These are phyloP conservation scores for Iguana delicatissima DNA, from an alignment of 2,797 vertebrate species.

Conservation along the genomic window DNA sequence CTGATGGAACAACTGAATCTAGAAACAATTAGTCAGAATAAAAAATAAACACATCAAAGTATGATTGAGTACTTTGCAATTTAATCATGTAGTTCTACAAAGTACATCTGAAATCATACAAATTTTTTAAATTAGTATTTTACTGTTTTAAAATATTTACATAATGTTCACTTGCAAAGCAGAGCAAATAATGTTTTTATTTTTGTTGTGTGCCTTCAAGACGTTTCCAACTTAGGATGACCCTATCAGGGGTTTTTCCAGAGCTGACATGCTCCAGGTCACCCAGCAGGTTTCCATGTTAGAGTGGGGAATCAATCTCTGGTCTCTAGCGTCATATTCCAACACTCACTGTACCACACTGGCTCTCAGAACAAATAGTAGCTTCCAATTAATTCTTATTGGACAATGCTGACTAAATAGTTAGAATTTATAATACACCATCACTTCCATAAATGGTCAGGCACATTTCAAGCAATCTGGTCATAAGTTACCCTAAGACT, in stretches of 20 bases:
- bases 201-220: too few species aligned
- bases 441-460: not conserved
- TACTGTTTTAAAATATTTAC: too few species aligned
- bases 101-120: not conserved
- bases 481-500: not conserved
- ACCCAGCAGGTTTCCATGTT: too few species aligned
- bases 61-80: not conserved
- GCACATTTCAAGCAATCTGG: not conserved
- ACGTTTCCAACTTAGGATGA: too few species aligned
- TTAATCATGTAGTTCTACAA: not conserved
- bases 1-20: conserved; percentile 14
- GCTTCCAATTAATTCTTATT: not conserved
- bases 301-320: too few species aligned
- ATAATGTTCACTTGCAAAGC: not conserved
- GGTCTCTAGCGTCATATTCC: too few species aligned
- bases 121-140: too few species aligned
- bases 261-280: too few species aligned
- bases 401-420: not conserved
- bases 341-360: too few species aligned
- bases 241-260: too few species aligned
- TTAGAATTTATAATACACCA: not conserved
- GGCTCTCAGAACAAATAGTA: too few species aligned
- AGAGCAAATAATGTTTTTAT: not conserved
- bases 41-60: not conserved
- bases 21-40: not conserved